These are phyloP conservation scores for Tuberolachnus salignus DNA, from an alignment of 2,888 invertebrate species.

Conservation along the genomic window DNA sequence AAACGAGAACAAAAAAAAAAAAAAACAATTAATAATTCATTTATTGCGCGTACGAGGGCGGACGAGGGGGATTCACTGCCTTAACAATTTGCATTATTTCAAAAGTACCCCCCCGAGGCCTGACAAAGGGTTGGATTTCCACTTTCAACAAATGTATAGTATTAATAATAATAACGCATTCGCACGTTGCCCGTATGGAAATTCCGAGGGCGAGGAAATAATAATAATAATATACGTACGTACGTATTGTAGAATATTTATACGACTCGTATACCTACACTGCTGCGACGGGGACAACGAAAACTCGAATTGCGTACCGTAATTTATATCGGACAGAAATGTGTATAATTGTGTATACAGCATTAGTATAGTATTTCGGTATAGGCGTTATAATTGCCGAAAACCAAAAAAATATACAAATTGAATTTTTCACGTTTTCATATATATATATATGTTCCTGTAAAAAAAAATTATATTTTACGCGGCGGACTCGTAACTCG, in stretches of 20 bases:
- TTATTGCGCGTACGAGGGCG: neutral
- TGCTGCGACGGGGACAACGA: neutral
- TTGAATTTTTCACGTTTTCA: too few species aligned
- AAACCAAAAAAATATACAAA: too few species aligned
- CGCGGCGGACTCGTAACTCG: too few species aligned
- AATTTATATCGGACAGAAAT: neutral
- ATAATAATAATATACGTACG: slow-evolving; percentile 19
- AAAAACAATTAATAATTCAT: slow-evolving; percentile 15
- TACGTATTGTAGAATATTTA: slow-evolving; percentile 2
- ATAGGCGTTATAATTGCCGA: too few species aligned
- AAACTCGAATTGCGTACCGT: neutral
- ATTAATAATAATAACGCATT: neutral
- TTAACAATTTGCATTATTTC: slow-evolving; percentile 42
- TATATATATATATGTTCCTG: too few species aligned
- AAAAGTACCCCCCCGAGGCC: slow-evolving; percentile 37
- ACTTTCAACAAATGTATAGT: neutral
- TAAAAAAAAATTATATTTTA: too few species aligned
- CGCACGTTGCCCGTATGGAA: slow-evolving; percentile 31
- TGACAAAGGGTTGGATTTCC: slow-evolving; percentile 28
- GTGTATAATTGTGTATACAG: neutral
- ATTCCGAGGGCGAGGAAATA: slow-evolving; percentile 31
- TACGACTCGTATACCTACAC: neutral
- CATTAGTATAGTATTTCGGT: too few species aligned
- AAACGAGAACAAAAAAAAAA: slow-evolving; percentile 14
- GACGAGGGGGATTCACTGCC: neutral